These are phyloP conservation scores for Parapsyche elsis DNA, from an alignment of 1,140 invertebrate genomes.

Conservation along the genomic window DNA sequence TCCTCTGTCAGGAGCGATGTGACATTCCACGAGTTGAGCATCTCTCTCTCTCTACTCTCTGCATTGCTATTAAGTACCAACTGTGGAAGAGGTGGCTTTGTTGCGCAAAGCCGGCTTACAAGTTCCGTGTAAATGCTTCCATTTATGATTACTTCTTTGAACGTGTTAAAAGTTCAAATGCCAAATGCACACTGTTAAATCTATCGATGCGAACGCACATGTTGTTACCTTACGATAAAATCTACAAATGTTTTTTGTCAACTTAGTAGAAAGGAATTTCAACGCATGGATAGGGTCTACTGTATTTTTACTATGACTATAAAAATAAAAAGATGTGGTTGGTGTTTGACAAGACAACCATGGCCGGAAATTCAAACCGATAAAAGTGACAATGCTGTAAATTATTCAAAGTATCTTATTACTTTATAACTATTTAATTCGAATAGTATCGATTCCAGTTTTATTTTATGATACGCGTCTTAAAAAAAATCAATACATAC, in stretches of 20 bases:
- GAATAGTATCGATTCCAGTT: conserved; percentile 24
- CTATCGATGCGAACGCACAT: neutral
- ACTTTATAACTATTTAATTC: conserved; percentile 38
- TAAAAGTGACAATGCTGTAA: conserved; percentile 52
- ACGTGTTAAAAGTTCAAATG: conserved; percentile 7
- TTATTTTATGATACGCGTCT: conserved; percentile 18
- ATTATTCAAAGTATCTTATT: conserved; percentile 49
- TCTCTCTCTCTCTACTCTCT: neutral
- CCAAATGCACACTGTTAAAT: neutral
- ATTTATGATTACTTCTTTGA: conserved; percentile 27
- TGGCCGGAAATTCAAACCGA: conserved; percentile 43
- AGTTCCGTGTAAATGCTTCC: conserved; percentile 22
- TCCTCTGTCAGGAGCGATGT: conserved; percentile 28
- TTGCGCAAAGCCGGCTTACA: conserved; percentile 5
- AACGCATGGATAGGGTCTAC: conserved; percentile 21
- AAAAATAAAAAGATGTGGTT: conserved; percentile 29
- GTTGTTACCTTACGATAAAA: neutral
- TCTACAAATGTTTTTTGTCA: conserved; percentile 25
- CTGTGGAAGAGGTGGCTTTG: neutral
- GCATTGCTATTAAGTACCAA: no score
- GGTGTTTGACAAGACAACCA: conserved; percentile 15
- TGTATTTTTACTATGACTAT: conserved; percentile 33
- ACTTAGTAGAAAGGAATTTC: neutral
- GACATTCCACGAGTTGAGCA: conserved; percentile 36
- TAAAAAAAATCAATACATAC: neutral